phyloP scores from a whole-genome alignment of 2,797 vertebrate species.

The Muscicapa comitata region DNA sequence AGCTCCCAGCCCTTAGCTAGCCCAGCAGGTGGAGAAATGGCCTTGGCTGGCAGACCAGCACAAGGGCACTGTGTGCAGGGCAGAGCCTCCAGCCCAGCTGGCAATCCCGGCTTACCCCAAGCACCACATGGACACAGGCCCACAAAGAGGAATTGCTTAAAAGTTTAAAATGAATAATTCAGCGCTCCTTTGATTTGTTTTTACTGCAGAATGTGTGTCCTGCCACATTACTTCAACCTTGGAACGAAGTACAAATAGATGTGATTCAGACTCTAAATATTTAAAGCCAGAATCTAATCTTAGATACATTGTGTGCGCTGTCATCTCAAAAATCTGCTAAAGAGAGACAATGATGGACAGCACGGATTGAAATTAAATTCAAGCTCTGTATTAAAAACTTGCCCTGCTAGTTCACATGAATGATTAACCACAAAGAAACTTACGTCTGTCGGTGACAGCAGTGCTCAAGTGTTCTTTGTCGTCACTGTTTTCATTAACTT shows the following conservation, averaged over 20 bases:
- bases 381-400: conserved; percentile 8
- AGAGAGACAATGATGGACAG: conserved; percentile 37
- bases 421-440: conserved; percentile 35
- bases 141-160: not conserved
- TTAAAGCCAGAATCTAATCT: conserved; percentile 59
- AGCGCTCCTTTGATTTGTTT: not conserved
- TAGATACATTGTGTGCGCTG: conserved; percentile 40
- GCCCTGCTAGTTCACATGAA: conserved; percentile 25
- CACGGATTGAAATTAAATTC: conserved; percentile 16
- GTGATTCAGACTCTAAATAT: conserved; percentile 46
- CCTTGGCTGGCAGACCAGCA: not conserved
- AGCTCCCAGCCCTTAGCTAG: too few relatives aligned
- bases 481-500: not conserved
- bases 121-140: not conserved
- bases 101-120: not conserved
- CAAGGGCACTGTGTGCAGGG: not conserved
- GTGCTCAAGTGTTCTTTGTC: not conserved
- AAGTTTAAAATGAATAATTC: conserved; percentile 30
- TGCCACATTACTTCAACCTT: conserved; percentile 28
- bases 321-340: not conserved
- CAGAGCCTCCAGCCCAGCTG: not conserved
- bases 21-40: not conserved
- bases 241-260: conserved; percentile 42
- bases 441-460: not conserved
- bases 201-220: not conserved